Base-by-base conservation (phyloP, 2,113 vertebrate genomes). In the Grus americana region DNA sequence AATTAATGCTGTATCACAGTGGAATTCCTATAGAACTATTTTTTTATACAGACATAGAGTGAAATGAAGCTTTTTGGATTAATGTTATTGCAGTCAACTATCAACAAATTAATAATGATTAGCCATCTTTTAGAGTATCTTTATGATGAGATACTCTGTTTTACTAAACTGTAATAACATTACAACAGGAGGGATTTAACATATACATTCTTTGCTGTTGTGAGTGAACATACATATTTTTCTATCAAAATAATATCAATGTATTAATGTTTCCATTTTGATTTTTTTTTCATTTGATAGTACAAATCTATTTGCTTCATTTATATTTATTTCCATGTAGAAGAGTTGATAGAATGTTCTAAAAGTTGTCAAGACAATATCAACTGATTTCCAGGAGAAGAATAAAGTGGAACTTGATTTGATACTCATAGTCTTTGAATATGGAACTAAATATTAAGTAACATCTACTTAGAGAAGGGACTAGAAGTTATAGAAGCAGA, bases 1-100 rank as follows among this genome's bases (percentile, higher is more conserved):
- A 97, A 96, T 97, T 97, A 97, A 94, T 86, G 59, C 29, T 90
- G 49, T 81, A 85, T 90, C 79, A 84, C 50, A 21, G 62, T 19
- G 62, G 75, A 86, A 86, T 92, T 91, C 47, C 46, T 91, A 44
- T 84, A 95, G 78, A 97, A 94, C 86, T 94, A 66, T 74, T 97
- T 94, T 58, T 91, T 91, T 80, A 34, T n/a, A 89, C 21, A 22
- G 21, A 24, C 18, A 87, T 73, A 66, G 47, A 87, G 52, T 94
- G 78, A 95, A 93, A 82, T 79, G 50, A 90, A 82, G 38, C 58
- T 82, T 40, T 91, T 92, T 42, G 12, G 30, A 68, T 94, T 95
- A 95, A 92, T 92, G n/a, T 63, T 76, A 86, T 66, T 95, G 40
- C 16, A 76, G 42, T 85, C 59, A 50, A 79, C 92, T 94, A 86